These are phyloP conservation scores for Leucophora obtusa DNA, from an alignment of 2,888 invertebrate genomes.

Conservation along the genomic window DNA sequence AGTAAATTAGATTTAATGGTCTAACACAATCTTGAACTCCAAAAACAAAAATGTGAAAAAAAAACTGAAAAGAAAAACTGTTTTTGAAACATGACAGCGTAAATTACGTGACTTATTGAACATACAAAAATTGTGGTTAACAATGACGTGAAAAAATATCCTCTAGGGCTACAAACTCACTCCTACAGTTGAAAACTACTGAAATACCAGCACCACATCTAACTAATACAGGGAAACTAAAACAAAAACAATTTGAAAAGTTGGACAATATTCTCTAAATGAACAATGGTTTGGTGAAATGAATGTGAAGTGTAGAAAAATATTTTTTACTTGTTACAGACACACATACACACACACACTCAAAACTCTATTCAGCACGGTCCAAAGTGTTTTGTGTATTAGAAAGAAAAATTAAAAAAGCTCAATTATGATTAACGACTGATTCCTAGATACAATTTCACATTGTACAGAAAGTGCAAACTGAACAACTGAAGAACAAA, in stretches of 20 bases:
- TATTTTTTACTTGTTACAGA: slow-evolving; percentile 36
- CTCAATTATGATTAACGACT: slow-evolving; percentile 61
- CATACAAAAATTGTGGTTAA: slow-evolving; percentile 46
- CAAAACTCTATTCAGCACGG: too few species aligned
- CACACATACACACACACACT: background rate
- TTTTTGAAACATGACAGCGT: slow-evolving; percentile 55
- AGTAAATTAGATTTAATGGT: slow-evolving; percentile 56
- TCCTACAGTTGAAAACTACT: background rate
- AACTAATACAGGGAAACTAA: background rate
- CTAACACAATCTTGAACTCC: slow-evolving; percentile 33
- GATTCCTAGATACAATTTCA: slow-evolving; percentile 16
- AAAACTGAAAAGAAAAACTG: slow-evolving; percentile 12
- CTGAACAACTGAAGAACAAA: background rate
- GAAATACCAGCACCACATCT: background rate
- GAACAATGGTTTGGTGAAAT: slow-evolving; percentile 19
- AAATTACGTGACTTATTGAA: slow-evolving; percentile 62
- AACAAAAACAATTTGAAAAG: slow-evolving; percentile 10
- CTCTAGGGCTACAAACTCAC: slow-evolving; percentile 10
- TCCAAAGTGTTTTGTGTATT: slow-evolving; percentile 7
- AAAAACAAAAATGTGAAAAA: slow-evolving; percentile 13
- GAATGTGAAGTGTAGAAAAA: slow-evolving; percentile 38
- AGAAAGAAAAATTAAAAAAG: background rate
- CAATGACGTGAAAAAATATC: slow-evolving; percentile 1
- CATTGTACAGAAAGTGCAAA: background rate
- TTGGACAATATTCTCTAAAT: slow-evolving; percentile 8